A percentile compares a stretch with the other conserved stretches of the same genome.
These are phyloP conservation scores for Carpatolechia fugitivella DNA, from an alignment of 2,888 invertebrate species.

Conservation along the genomic window DNA sequence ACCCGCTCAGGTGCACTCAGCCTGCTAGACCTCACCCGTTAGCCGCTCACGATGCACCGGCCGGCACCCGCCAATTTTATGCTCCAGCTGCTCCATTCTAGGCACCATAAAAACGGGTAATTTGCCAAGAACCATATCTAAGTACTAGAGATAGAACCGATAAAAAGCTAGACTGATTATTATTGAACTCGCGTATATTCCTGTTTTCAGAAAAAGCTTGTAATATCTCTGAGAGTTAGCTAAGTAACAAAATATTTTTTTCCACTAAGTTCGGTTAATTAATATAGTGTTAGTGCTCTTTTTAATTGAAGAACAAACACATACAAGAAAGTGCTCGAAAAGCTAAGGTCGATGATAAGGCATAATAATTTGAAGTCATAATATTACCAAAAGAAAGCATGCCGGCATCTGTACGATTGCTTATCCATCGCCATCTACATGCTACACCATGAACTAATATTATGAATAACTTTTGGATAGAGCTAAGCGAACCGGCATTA, in stretches of 20 bases:
- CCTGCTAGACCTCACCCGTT: conserved; percentile 8
- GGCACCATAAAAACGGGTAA: conserved; percentile 6
- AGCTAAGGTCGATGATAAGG: no score
- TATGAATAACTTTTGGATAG: no score
- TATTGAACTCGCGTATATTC: not conserved
- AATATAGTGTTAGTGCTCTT: no score
- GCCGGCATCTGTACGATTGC: not conserved
- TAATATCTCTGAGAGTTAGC: no score
- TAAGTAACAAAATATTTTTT: not conserved
- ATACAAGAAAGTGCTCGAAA: no score
- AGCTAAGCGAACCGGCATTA: no score
- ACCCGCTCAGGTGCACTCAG: no score
- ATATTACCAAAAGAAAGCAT: no score
- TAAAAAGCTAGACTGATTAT: conserved; percentile 3
- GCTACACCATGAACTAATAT: no score
- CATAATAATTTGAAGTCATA: no score
- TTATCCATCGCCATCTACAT: not conserved
- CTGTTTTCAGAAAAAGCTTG: not conserved
- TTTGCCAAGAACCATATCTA: conserved; percentile 11
- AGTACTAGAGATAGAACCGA: conserved; percentile 7
- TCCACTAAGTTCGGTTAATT: no score
- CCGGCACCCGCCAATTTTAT: conserved; percentile 7
- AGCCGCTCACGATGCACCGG: conserved; percentile 10
- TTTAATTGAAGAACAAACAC: no score
- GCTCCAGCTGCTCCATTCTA: conserved; percentile 10